A percentile compares a stretch with the other conserved stretches of the same genome.
Evolutionary conservation across 2,888 invertebrate genomes (phyloP).

Genomic region (Gastrophysa polygoni): DNA sequence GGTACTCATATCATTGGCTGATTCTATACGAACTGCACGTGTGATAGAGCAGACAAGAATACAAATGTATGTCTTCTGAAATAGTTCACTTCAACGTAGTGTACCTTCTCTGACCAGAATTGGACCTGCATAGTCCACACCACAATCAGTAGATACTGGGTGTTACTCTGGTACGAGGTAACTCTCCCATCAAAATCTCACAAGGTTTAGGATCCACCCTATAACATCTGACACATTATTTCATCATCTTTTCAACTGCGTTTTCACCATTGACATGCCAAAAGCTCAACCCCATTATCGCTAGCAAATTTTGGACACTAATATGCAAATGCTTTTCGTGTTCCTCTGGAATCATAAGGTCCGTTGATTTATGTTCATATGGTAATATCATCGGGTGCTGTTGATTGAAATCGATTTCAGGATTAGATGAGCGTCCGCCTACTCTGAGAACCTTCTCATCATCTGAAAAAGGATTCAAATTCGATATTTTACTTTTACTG

Average conservation of each 20-base stretch:
- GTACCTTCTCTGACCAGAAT: no score
- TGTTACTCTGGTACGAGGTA: no score
- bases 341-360: background rate
- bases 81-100: no score
- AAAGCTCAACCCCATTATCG: background rate
- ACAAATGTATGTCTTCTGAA: background rate
- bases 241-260: background rate
- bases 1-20: background rate
- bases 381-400: background rate
- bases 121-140: no score
- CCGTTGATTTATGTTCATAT: background rate
- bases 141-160: no score
- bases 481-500: background rate
- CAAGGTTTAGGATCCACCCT: no score
- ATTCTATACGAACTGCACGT: background rate
- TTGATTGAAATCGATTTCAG: background rate
- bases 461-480: background rate
- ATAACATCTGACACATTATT: background rate
- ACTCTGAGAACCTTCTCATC: background rate
- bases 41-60: background rate
- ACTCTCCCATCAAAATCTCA: no score
- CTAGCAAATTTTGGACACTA: background rate
- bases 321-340: background rate
- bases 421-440: background rate
- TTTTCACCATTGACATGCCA: background rate